Evolutionary conservation across 1,140 invertebrate genomes (phyloP), one percentile per base, ranked within the genome.

Genomic region (Lanistes nyassanus): DNA sequence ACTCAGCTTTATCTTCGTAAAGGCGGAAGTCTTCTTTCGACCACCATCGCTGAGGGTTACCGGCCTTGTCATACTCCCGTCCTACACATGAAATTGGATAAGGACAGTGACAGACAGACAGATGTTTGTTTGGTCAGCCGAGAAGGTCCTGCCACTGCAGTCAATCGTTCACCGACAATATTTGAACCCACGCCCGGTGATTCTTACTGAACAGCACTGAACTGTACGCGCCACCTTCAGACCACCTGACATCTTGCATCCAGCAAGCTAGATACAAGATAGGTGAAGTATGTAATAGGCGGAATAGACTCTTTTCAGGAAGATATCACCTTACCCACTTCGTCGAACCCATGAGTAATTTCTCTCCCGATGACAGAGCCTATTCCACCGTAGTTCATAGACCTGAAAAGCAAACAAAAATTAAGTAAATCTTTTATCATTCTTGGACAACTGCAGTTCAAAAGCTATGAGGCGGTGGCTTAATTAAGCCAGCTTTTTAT

Each of bases 311-410:
- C n/a, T n/a, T n/a, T n/a, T n/a, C n/a, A 47, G 19, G 42, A 34
- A 23, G 31, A 67, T 39, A 21, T 0, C 29, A 31, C 56, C 51
- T 76, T 82, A 90, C 89, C 90, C 79, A 83, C 72, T n/a, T 94
- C 94, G 86, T 96, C 95, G 84, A 96, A 96, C 11, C 94, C 95
- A 86, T 97, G 95, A 0, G 94, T 95, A 66, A 96, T 90, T 89
- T 96, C 95, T 84, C 96, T 95, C 1, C 95, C 95, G 66, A 96
- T 88, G 34, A 96, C 92, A 2, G 92, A 91, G 5, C 95, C 95
- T 70, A 96, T 92, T 0, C 94, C 93, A 2, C 95, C 96, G 86
- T 96, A 97, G 79, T 92, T 92, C 78, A 92, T 85, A 13, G 90
- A 91, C 67, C 84, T 84, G 74, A 37, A 76, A 70, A 69, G 51